These are phyloP conservation scores for Cremastinae sp. DNA, from an alignment of 2,888 invertebrate genomes.

Conservation along the genomic window DNA sequence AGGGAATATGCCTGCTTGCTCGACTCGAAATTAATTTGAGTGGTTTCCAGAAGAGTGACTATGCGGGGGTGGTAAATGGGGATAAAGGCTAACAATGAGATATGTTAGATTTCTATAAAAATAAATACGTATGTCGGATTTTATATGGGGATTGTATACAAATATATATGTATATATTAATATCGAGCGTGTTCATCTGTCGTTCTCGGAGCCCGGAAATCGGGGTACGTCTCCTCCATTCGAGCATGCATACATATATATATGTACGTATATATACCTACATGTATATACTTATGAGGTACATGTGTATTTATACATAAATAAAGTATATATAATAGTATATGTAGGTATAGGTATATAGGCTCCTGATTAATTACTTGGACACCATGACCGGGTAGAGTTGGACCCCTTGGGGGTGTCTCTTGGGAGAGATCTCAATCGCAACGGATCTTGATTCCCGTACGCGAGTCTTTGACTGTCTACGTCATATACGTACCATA, in stretches of 20 bases:
- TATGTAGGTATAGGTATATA: constrained; percentile 22
- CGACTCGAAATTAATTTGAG: constrained; percentile 80
- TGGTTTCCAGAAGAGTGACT: constrained; percentile 73
- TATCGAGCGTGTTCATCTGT: not conserved
- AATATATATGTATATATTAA: constrained; percentile 2
- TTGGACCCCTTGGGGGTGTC: constrained; percentile 60
- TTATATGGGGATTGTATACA: constrained; percentile 2
- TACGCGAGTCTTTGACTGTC: constrained; percentile 11
- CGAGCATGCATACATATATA: constrained; percentile 20
- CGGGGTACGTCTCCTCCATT: constrained; percentile 15
- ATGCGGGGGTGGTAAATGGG: not conserved
- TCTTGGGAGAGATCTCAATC: constrained; percentile 60
- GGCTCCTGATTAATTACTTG: constrained; percentile 72
- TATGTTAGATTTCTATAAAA: too few relatives aligned
- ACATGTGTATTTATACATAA: too few relatives aligned
- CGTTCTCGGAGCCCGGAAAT: not conserved
- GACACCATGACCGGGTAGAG: constrained; percentile 62
- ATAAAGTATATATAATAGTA: too few relatives aligned
- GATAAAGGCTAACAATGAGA: not conserved
- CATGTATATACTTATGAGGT: constrained; percentile 34
- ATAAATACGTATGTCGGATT: too few relatives aligned
- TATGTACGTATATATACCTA: constrained; percentile 34
- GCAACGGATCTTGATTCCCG: constrained; percentile 57
- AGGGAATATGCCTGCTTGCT: constrained; percentile 76
- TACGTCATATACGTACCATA: too few relatives aligned